Conservation (phyloP, 2,113 vertebrate species). For the Toxotes chatareus region DNA sequence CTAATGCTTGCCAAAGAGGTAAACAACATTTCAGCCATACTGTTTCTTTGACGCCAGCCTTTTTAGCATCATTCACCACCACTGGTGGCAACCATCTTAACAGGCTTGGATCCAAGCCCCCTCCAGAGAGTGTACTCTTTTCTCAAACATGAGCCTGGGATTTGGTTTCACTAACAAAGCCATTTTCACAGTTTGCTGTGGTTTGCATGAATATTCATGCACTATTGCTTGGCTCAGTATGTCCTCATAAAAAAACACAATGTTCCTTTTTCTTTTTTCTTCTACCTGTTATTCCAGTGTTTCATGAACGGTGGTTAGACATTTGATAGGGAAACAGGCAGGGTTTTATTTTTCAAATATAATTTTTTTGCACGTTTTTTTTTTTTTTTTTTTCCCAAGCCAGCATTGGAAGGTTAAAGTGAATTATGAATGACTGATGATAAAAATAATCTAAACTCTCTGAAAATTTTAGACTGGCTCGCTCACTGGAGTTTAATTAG, state of each 20-base stretch:
- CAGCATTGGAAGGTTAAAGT: not conserved
- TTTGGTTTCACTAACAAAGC: constrained; percentile 80
- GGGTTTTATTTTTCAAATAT: constrained; percentile 21
- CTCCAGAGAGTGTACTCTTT: constrained; percentile 56
- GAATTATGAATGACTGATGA: not conserved
- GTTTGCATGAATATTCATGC: constrained; percentile 77
- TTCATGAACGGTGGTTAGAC: constrained; percentile 16
- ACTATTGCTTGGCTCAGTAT: constrained; percentile 48
- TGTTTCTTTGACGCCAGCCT: constrained; percentile 62
- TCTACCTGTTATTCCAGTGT: constrained; percentile 28
- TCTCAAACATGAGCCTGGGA: constrained; percentile 65
- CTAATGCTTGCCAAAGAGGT: constrained; percentile 56
- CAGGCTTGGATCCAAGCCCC: constrained; percentile 68
- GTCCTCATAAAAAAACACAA: constrained; percentile 39
- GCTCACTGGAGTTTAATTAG: not conserved
- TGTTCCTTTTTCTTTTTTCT: constrained; percentile 12
- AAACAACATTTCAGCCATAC: constrained; percentile 67
- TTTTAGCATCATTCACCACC: constrained; percentile 64
- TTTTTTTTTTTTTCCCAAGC: too few species aligned
- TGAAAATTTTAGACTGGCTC: not conserved
- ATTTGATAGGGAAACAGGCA: not conserved
- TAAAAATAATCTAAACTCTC: not conserved
- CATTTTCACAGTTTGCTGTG: constrained; percentile 77
- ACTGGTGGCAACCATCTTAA: constrained; percentile 69
- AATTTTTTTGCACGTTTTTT: constrained; percentile 3